Base-by-base conservation (phyloP, 64 coral and sea anemone genomes). In the Actinia tenebrosa region DNA sequence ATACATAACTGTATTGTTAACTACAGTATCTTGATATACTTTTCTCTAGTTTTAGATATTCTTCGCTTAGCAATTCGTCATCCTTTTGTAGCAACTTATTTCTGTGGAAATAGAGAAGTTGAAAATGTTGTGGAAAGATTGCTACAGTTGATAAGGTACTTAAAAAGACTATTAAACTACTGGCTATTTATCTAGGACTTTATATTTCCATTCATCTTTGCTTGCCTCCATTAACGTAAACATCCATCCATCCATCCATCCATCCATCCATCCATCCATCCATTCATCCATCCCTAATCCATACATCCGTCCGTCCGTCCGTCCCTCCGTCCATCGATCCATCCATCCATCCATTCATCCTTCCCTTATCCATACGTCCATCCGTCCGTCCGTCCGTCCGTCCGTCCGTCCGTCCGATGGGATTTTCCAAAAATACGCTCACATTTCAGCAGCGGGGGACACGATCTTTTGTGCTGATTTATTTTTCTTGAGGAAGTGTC, bases 41-140 rank as follows among this genome's bases (percentile, higher is more conserved):
- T 46, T 62, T 83, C 58, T 17, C 8, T 22, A 91, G 90, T 86
- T 61, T 69, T 91, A 63, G 90, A 91, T 91, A 83, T 91, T 60
- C 18, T 91, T 5, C 90, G 90, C n/a, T 77, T 91, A 56, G 90
- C 86, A 6, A 58, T 83, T 8, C 90, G 90, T 27, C 86, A 82
- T 87, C 78, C 75, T 10, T 87, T 78, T 52, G 27, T 91, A 59
- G 85, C 83, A 8, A 8, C 18, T 17, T 61, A 85, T 60, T 59
- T 85, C 3, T 85, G 54, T 64, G 58, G n/a, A 10, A 75, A 75
- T 42, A 1, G 10, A 42, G 69, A 75, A 75, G 25, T 25, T 15
- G 69, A 75, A 85, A 46, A 85, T 55, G 20, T 85, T 26, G 56
- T 85, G 56, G 83, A 85, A 60, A 27, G 60, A 85, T 25, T 85